Conservation (phyloP, 2,113 vertebrate species). For the Bubalus kerabau region DNA sequence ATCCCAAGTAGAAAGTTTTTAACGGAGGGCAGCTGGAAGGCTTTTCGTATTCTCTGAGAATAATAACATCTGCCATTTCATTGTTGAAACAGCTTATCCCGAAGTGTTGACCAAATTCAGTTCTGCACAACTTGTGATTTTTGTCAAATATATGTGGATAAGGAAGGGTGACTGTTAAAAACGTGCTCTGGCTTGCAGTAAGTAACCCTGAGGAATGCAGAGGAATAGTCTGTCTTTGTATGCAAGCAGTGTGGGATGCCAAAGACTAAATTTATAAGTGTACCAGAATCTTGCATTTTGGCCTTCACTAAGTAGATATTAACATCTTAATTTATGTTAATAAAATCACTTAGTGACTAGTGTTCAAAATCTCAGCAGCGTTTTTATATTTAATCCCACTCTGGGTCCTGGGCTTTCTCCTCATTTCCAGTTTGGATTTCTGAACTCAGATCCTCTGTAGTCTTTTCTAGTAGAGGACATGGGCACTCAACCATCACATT, state of each 20-base stretch:
- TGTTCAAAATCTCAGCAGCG: background rate
- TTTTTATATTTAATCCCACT: background rate
- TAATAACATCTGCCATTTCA: background rate
- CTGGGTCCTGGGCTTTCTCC: background rate
- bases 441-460: background rate
- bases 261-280: background rate
- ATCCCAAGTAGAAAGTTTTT: slow-evolving; percentile 21
- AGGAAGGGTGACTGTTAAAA: background rate
- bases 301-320: background rate
- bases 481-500: accelerated
- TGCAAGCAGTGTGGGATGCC: background rate
- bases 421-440: background rate
- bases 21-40: background rate
- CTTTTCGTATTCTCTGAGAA: background rate
- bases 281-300: background rate
- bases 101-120: background rate
- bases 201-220: background rate
- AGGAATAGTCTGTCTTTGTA: background rate
- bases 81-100: background rate
- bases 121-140: background rate
- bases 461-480: background rate
- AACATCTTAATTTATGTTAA: background rate
- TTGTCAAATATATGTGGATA: background rate
- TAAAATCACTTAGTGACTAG: background rate
- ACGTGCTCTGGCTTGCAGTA: background rate